These are phyloP conservation scores for Phaedon cochleariae DNA, from an alignment of 2,888 invertebrate genomes.

Conservation along the genomic window DNA sequence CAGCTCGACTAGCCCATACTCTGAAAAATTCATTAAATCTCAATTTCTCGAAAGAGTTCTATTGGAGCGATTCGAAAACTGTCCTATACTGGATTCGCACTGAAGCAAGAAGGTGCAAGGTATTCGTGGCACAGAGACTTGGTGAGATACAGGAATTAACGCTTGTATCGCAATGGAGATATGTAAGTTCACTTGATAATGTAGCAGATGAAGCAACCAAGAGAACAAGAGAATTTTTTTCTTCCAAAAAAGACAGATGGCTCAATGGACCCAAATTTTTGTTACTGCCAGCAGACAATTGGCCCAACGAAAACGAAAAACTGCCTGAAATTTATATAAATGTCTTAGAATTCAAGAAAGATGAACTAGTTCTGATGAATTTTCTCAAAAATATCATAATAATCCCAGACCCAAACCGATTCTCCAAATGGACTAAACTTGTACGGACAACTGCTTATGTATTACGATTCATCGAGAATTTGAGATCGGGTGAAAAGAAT, in stretches of 20 bases:
- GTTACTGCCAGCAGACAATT: background rate
- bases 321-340: background rate
- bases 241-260: background rate
- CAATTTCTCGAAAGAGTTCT: constrained; percentile 5
- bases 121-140: too few species aligned
- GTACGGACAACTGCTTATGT: background rate
- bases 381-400: background rate
- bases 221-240: background rate
- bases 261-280: background rate
- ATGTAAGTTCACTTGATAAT: background rate
- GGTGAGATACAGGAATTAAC: background rate
- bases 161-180: background rate
- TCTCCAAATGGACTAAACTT: constrained; percentile 1
- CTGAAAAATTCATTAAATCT: background rate
- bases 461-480: background rate
- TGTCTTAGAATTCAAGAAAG: background rate
- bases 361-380: background rate
- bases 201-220: constrained; percentile 5
- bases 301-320: background rate
- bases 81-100: background rate
- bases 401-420: background rate
- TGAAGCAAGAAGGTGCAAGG: background rate
- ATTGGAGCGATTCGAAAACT: constrained; percentile 5
- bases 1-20: background rate
- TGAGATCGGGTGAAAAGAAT: background rate